Percentiles rank a stretch among this genome's conserved stretches.
Conservation (phyloP, 2,888 invertebrate species). For the Nasonia oneida region DNA sequence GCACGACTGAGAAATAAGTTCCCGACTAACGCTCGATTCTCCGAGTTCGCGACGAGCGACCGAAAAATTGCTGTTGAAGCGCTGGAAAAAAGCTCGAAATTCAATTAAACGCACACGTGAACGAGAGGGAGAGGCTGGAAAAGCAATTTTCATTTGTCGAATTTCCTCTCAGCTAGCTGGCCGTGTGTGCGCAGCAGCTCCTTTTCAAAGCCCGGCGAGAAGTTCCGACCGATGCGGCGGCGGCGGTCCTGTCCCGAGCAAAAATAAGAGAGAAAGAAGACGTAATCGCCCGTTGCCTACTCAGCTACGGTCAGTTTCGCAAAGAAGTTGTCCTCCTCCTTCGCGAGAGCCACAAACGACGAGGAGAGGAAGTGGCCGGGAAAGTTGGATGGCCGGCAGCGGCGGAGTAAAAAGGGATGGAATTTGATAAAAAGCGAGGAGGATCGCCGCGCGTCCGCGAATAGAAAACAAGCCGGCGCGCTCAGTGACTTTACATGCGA, state of each 20-base stretch:
- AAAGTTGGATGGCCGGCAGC: background rate
- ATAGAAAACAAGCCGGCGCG: background rate
- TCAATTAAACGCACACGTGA: conserved; percentile 27
- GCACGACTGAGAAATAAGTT: background rate
- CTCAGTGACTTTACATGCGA: background rate
- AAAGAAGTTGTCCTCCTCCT: conserved; percentile 66
- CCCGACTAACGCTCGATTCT: background rate
- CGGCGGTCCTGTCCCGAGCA: background rate
- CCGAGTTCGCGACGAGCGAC: background rate
- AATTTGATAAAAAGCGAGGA: conserved; percentile 41
- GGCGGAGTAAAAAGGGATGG: conserved; percentile 17
- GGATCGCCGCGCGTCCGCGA: background rate
- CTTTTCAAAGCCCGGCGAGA: conserved; percentile 27
- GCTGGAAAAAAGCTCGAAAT: conserved; percentile 19
- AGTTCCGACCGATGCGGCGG: conserved; percentile 15
- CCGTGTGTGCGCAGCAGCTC: background rate
- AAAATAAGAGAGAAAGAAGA: conserved; percentile 53
- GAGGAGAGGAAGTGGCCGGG: conserved; percentile 51
- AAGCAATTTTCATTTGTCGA: conserved; percentile 56
- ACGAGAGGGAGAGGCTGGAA: background rate
- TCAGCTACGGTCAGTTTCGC: conserved; percentile 70
- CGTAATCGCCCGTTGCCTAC: conserved; percentile 65
- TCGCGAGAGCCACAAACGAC: conserved; percentile 48
- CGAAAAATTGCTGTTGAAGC: background rate
- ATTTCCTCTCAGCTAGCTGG: conserved; percentile 30